Evolutionary conservation across 92 coral and sea anemone genomes (phyloP), one percentile per base, ranked within the genome.

Genomic region (Nematostella vectensis): DNA sequence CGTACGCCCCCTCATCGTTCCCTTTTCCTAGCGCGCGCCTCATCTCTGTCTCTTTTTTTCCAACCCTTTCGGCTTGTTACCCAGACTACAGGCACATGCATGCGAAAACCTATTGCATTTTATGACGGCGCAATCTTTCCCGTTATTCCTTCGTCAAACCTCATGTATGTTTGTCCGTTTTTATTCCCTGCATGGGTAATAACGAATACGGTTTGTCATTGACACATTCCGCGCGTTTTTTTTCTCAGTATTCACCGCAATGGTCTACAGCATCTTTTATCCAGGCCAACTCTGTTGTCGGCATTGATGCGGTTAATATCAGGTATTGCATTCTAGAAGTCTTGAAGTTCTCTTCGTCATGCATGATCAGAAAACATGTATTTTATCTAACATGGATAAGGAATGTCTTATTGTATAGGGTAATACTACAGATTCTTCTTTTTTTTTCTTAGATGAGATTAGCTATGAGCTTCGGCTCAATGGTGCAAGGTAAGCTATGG

Each of bases 391-490:
- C n/a, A n/a, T n/a, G n/a, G n/a, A n/a, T n/a, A n/a, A n/a, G n/a
- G n/a, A n/a, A n/a, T n/a, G n/a, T n/a, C n/a, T n/a, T 25, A 25
- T 18, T 3, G 1, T 13, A 22, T 57, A 20, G 29, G 6, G 47
- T 3, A 27, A 43, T 42, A 45, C 21, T 45, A 45, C 18, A 8
- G 4, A 47, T 50, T 20, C n/a, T 23, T 56, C 58, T n/a, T 63
- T 57, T 9, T 61, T 6, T n/a, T n/a, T n/a, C n/a, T n/a, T 58
- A 89, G 97, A 59, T 37, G 97, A 85, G 51, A 77, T 55, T 16
- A 94, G 84, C 71, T 68, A 72, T 22, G 91, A 85, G 39, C 68
- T 89, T 9, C 72, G 65, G 33, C 73, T 89, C 22, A 85, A 82
- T 30, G 83, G 82, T n/a, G 72, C 89, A 19, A 89, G 89, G 97